Base-by-base conservation (phyloP, 2,888 invertebrate species). In the Therioaphis trifolii region DNA sequence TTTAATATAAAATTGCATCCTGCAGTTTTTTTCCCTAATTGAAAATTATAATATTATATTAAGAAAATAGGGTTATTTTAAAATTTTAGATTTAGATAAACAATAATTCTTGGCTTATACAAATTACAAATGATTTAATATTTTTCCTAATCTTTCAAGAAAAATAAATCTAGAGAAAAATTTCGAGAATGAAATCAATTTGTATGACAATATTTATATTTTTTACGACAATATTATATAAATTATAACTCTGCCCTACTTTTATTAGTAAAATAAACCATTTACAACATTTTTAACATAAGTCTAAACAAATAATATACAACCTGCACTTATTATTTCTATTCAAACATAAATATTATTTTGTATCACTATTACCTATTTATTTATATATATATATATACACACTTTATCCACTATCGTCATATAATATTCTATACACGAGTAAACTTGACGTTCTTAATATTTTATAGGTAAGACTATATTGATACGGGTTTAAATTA, bases 401-500 rank as follows among this genome's bases (percentile, higher is more conserved):
- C 18, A 21, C 9, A 7, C 4, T 21, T n/a, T 9, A 55, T 7
- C 5, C 21, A 55, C n/a, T 1, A 11, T 55, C n/a, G n/a, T n/a
- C 21, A 55, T n/a, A 2, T 9, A n/a, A 55, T 21, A 21, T 55
- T 7, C 9, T 21, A 55, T 21, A 21, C 21, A 9, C 1, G 4
- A n/a, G n/a, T 7, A n/a, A 5, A 55, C n/a, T 55, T 9, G n/a
- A 55, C 4, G 21, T 55, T 55, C 18, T 58, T 9, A 24, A 71
- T 29, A 49, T 29, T 29, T 27, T 49, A 12, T n/a, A 15, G 18
- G 0, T 18, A 18, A 46, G 46, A 11, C 71, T 11, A 46, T 71
- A 46, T 71, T 71, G 71, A 71, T 46, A 69, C 24, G 24, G 24
- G 46, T 69, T 27, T 27, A 18, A 69, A 71, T 71, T 71, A 15